A percentile compares a stretch with the other conserved stretches of the same genome.
Evolutionary conservation across 2,888 invertebrate genomes (phyloP).

Genomic region (Saturnia pavonia): DNA sequence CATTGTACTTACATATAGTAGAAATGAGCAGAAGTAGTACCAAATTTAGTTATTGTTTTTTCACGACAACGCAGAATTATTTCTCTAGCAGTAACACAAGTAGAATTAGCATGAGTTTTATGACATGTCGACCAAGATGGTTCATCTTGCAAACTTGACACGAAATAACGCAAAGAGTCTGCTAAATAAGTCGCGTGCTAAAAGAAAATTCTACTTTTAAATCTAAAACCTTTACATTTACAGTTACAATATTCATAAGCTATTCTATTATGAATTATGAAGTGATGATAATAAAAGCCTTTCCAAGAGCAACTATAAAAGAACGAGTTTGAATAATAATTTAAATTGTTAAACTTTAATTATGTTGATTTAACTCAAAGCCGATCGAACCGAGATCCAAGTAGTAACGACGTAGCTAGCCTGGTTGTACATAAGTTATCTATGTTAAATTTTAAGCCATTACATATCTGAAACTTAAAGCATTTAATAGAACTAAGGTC

Average conservation of each 20-base stretch:
- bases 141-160: constrained; percentile 37
- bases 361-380: no score
- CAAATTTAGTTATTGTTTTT: constrained; percentile 36
- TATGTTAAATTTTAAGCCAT: no score
- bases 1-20: constrained; percentile 53
- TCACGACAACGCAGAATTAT: constrained; percentile 42
- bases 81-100: constrained; percentile 45
- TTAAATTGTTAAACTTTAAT: no score
- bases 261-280: no score
- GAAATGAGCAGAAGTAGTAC: constrained; percentile 49
- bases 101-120: constrained; percentile 21
- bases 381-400: no score
- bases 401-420: no score
- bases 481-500: no score
- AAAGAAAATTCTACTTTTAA: constrained; percentile 21
- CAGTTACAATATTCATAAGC: background rate
- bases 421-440: no score
- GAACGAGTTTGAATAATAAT: no score
- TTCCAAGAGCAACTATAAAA: no score
- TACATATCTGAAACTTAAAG: no score
- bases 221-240: background rate
- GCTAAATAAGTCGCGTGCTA: constrained; percentile 55
- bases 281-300: no score
- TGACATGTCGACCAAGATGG: constrained; percentile 53
- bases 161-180: constrained; percentile 50